These are phyloP conservation scores for Dryobates pubescens DNA, from an alignment of 2,797 vertebrate species.

Conservation along the genomic window DNA sequence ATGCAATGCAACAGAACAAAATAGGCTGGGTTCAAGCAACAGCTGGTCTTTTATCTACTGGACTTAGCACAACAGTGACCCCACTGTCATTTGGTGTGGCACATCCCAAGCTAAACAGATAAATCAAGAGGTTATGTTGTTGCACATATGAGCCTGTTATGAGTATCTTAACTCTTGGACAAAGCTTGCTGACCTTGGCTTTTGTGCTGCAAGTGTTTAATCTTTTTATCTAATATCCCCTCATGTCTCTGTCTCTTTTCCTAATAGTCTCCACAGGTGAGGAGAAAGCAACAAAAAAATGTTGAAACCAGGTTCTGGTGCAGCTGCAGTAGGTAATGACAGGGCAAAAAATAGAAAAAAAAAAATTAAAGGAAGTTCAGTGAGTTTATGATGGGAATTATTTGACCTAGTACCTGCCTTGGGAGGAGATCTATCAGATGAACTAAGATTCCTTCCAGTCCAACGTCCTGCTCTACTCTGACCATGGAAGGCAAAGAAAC, in stretches of 20 bases:
- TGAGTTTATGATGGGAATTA: background rate
- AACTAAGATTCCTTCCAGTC: background rate
- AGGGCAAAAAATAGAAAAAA: background rate
- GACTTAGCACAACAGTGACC: background rate
- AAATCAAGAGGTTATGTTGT: conserved; percentile 16
- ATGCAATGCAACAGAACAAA: background rate
- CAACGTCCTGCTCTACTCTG: background rate
- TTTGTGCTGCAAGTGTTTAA: background rate
- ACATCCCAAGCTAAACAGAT: background rate
- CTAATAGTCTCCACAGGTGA: background rate
- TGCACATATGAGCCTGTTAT: background rate
- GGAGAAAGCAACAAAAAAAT: background rate
- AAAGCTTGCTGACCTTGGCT: background rate
- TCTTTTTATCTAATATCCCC: background rate
- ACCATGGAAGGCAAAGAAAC: background rate
- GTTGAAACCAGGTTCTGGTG: background rate
- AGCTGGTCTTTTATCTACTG: background rate
- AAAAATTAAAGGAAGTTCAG: background rate
- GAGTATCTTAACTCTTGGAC: background rate
- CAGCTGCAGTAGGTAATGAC: background rate
- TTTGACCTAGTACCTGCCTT: background rate
- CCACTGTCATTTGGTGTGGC: background rate
- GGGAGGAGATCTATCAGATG: background rate
- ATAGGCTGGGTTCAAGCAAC: background rate
- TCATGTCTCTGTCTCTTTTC: background rate